Conservation (phyloP, 2,113 vertebrate species). For the Protobothrops flavoviridis region DNA sequence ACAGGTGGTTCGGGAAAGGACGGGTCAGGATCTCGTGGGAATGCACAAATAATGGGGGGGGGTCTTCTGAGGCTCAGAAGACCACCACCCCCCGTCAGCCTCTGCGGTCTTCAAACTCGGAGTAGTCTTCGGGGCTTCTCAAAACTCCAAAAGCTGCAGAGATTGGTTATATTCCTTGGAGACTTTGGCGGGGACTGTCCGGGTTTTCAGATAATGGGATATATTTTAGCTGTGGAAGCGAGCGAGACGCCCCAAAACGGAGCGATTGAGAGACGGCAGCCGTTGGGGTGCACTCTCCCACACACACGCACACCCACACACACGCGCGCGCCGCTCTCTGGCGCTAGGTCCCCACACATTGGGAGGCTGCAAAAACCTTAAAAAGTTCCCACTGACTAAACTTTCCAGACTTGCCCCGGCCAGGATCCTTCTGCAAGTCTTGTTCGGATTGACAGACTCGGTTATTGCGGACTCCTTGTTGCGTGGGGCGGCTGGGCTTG, state of each 20-base stretch:
- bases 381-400: neutral
- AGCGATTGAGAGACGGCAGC: neutral
- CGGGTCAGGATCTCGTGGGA: neutral
- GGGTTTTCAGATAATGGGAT: neutral
- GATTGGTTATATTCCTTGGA: fast-evolving
- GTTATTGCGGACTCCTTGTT: neutral
- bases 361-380: neutral
- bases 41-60: neutral
- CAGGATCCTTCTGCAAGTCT: neutral
- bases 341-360: neutral
- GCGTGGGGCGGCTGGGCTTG: no score
- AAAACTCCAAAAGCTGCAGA: neutral
- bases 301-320: fast-evolving
- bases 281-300: neutral
- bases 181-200: neutral
- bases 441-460: no score
- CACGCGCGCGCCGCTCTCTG: fast-evolving
- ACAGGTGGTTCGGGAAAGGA: neutral
- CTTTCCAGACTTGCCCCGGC: neutral
- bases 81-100: neutral
- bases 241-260: neutral
- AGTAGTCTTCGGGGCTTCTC: neutral
- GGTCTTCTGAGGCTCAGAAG: neutral
- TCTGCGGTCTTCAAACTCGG: neutral
- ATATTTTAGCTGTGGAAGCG: neutral